Conservation (phyloP, 2,888 invertebrate species). For the Lydus trimaculatus region DNA sequence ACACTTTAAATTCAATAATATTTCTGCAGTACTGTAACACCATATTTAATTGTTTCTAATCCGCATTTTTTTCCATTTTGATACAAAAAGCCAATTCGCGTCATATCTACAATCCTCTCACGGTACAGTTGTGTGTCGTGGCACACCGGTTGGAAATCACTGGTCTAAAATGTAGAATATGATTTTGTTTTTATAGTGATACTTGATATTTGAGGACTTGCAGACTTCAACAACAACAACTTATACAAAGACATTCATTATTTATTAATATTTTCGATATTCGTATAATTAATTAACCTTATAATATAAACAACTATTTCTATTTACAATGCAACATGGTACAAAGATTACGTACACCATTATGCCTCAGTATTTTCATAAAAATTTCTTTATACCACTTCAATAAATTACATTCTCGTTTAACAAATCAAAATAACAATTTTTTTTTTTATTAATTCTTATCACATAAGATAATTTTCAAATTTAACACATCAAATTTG, state of each 20-base stretch:
- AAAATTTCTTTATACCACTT: slow-evolving; percentile 44
- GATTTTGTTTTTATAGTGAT: too few species aligned
- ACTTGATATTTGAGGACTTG: too few species aligned
- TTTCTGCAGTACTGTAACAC: too few species aligned
- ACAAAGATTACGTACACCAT: slow-evolving; percentile 57
- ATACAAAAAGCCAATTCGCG: too few species aligned
- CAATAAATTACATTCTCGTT: slow-evolving; percentile 46
- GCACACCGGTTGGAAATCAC: too few species aligned
- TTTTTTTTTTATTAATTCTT: slow-evolving; percentile 51
- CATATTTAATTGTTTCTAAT: too few species aligned
- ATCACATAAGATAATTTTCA: slow-evolving; percentile 48
- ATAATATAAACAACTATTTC: slow-evolving; percentile 61
- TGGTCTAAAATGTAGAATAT: too few species aligned
- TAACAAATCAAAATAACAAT: slow-evolving; percentile 52
- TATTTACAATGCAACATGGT: slow-evolving; percentile 62
- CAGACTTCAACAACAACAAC: slow-evolving; percentile 7
- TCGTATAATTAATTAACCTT: slow-evolving; percentile 58
- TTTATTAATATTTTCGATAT: slow-evolving; percentile 60
- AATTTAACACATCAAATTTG: slow-evolving; percentile 40
- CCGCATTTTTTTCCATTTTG: too few species aligned
- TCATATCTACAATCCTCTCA: too few species aligned
- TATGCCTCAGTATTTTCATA: slow-evolving; percentile 46
- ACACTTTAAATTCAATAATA: too few species aligned
- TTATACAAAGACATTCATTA: slow-evolving; percentile 63
- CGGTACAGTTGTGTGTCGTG: too few species aligned